Base-by-base conservation (phyloP, 1,140 invertebrate species). In the Chrysopa pallens region DNA sequence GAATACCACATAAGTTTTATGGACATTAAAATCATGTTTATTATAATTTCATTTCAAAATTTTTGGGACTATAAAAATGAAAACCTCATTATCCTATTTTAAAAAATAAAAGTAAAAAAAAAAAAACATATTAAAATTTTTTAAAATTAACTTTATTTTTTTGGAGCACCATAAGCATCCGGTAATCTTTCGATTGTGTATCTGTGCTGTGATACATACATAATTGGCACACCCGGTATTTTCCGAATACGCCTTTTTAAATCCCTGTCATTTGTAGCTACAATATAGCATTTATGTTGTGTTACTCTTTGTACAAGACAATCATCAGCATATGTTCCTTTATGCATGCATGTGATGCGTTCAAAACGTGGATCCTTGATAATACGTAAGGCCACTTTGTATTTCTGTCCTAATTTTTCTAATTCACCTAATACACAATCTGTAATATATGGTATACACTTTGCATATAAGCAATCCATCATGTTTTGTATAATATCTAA, bases 231-330 rank as follows among this genome's bases (percentile, higher is more conserved):
- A 39, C 96, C 96, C 1, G 95, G 92, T 55, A 99, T 92, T 69
- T 99, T 98, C 43, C 96, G 68, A 43, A 99, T 93, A 59, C 95
- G 74, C 55, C 88, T 70, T 60, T 95, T 96, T 27, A 99, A 67
- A 67, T 97, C 95, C 61, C 89, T 94, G 65, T 99, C 96, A 69
- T 96, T 97, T 3, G 96, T 98, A 6, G 91, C 96, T 12, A 99
- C 93, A 52, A 99, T 98, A 60, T 97, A 99, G 68, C 94, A 98
- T 61, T 98, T 98, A 59, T 98, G 93, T 75, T 98, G 88, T 12
- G 82, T 94, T 5, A 98, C 83, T 58, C 94, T 72, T 55, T 98
- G 84, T 2, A 98, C 90, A 41, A 99, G 65, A 64, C 96, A 99
- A 62, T 99, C 95, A 70, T 99, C 96, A 49, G 96, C 95, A 70